Conservation (phyloP, 2,888 invertebrate genomes). For the Drepana falcataria region DNA sequence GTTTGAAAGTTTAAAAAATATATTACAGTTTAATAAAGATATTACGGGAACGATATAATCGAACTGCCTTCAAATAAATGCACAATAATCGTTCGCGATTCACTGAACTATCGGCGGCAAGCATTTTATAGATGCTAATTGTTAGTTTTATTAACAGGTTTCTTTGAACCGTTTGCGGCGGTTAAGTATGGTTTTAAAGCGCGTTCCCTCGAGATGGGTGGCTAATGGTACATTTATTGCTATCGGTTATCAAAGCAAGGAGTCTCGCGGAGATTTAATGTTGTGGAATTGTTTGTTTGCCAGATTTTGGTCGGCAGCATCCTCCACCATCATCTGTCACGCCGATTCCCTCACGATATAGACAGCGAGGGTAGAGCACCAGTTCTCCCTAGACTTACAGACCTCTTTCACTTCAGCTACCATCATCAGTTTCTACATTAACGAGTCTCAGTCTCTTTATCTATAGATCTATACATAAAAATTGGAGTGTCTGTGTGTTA, state of each 20-base stretch:
- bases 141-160: constrained; percentile 56
- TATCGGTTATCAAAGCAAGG: constrained; percentile 52
- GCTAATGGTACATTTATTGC: constrained; percentile 56
- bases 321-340: no score
- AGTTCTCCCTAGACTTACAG: no score
- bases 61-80: constrained; percentile 38
- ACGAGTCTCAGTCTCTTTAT: no score
- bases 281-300: constrained; percentile 27
- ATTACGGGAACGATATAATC: constrained; percentile 23
- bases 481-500: no score
- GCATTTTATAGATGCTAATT: constrained; percentile 70
- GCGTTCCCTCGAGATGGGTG: constrained; percentile 44
- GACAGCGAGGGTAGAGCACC: no score
- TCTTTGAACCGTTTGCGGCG: constrained; percentile 34
- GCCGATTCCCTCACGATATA: no score
- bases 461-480: no score
- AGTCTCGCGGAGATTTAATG: constrained; percentile 27
- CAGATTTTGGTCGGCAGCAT: no score
- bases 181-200: constrained; percentile 46
- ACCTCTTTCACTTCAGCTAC: no score
- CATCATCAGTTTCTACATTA: no score
- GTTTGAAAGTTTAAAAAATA: constrained; percentile 1
- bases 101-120: constrained; percentile 25
- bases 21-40: no score
- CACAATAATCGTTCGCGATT: constrained; percentile 39